phyloP scores from a whole-genome alignment of 2,888 invertebrate genomes.

The Megalurothrips usitatus region DNA sequence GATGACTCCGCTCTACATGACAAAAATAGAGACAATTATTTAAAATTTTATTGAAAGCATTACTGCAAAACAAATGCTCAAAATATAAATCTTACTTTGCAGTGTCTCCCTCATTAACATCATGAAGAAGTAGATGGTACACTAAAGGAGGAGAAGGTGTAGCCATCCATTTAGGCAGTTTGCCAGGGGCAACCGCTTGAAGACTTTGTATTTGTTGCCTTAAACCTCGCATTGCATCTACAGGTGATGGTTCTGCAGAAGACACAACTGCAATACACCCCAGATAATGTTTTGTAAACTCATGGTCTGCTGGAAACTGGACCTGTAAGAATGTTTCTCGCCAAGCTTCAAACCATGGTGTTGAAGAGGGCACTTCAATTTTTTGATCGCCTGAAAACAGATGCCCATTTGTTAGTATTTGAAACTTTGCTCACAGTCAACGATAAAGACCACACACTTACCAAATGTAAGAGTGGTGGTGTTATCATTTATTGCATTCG shows the following conservation, averaged over 20 bases:
- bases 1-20: slow-evolving; percentile 70
- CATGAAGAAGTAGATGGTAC: slow-evolving; percentile 87
- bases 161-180: slow-evolving; percentile 69
- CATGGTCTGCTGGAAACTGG: slow-evolving; percentile 89
- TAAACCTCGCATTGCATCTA: slow-evolving; percentile 76
- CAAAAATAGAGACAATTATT: slow-evolving; percentile 31
- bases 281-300: slow-evolving; percentile 86
- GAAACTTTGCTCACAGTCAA: not conserved
- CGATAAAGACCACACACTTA: slow-evolving; percentile 40
- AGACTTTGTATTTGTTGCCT: slow-evolving; percentile 76
- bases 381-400: slow-evolving; percentile 48
- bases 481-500: slow-evolving; percentile 55
- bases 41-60: not conserved
- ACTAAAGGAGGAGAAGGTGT: slow-evolving; percentile 69
- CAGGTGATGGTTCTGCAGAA: slow-evolving; percentile 52
- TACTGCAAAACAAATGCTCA: not conserved
- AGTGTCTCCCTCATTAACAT: slow-evolving; percentile 66
- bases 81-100: slow-evolving; percentile 56
- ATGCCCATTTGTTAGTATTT: slow-evolving; percentile 27
- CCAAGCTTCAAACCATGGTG: slow-evolving; percentile 96
- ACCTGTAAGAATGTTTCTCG: slow-evolving; percentile 84
- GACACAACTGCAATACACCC: slow-evolving; percentile 75
- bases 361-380: slow-evolving; percentile 67
- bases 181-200: slow-evolving; percentile 68
- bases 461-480: slow-evolving; percentile 56